phyloP scores from a whole-genome alignment of 2,888 invertebrate genomes.

The Drosophila paracracens region DNA sequence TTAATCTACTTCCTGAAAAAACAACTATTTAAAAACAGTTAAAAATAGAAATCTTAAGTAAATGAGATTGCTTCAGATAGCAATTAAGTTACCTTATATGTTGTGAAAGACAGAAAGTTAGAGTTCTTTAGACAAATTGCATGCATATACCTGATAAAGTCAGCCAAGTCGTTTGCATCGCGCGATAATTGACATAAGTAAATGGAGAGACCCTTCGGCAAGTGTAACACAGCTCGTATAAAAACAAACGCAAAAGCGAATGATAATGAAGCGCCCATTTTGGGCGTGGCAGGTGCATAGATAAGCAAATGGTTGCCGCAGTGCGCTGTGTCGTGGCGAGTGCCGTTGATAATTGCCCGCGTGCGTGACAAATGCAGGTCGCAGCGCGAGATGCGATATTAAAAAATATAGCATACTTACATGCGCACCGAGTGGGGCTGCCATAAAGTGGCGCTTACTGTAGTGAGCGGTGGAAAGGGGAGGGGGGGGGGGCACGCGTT shows the following conservation, averaged over 20 bases:
- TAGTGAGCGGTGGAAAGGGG: neutral
- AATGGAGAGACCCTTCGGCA: neutral
- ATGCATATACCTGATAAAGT: neutral
- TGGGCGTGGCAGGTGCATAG: conserved; percentile 54
- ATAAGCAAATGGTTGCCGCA: conserved; percentile 67
- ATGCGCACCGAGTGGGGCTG: conserved; percentile 48
- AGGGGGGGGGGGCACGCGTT: neutral
- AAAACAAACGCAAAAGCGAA: conserved; percentile 45
- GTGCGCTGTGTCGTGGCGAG: conserved; percentile 40
- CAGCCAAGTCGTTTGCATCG: neutral
- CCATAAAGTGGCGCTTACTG: neutral
- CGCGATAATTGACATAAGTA: neutral
- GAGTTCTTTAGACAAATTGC: neutral
- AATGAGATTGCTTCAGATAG: neutral
- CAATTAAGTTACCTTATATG: neutral
- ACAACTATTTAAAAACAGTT: neutral
- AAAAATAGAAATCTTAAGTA: neutral
- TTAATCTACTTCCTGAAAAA: neutral
- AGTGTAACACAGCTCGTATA: neutral
- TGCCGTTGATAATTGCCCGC: conserved; percentile 65
- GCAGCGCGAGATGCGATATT: conserved; percentile 51
- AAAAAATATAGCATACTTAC: conserved; percentile 71
- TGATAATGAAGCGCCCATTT: conserved; percentile 60
- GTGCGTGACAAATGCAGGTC: conserved; percentile 73
- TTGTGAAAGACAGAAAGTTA: neutral